A percentile compares a stretch with the other conserved stretches of the same genome.
These are phyloP conservation scores for Scytalopus superciliaris DNA, from an alignment of 2,113 vertebrate genomes.

Conservation along the genomic window DNA sequence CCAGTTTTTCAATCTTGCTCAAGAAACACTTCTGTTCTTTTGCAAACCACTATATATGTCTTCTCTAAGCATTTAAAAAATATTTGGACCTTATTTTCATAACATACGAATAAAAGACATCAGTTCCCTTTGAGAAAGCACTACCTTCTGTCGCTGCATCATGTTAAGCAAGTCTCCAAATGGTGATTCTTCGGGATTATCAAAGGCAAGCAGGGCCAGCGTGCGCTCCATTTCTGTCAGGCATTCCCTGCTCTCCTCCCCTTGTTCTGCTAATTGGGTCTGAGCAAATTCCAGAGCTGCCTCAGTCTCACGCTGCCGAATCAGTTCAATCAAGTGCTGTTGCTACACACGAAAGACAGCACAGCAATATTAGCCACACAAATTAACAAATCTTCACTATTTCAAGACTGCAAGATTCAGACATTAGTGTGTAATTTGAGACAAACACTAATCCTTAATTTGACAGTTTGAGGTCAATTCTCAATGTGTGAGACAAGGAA, in stretches of 20 bases:
- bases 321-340: conserved; percentile 97
- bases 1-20: background rate
- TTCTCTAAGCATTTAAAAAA: background rate
- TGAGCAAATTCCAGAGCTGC: conserved; percentile 97
- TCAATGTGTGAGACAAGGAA: background rate
- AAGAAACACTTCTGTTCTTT: background rate
- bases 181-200: conserved; percentile 95
- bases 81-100: background rate
- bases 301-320: conserved; percentile 94
- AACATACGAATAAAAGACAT: background rate
- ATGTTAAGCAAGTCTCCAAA: conserved; percentile 97
- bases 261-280: conserved; percentile 96
- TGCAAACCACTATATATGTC: rapidly evolving
- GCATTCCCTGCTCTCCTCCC: conserved; percentile 96
- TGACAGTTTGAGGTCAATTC: conserved; percentile 7
- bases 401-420: background rate
- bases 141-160: conserved; percentile 98
- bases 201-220: conserved; percentile 91
- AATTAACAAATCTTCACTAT: background rate
- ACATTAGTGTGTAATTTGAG: background rate
- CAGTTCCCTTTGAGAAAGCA: background rate
- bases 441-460: background rate
- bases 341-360: conserved; percentile 75
- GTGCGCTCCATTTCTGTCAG: conserved; percentile 98
- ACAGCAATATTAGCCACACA: background rate